phyloP scores from a whole-genome alignment of 2,797 vertebrate genomes.

The Eutrigla gurnardus region DNA sequence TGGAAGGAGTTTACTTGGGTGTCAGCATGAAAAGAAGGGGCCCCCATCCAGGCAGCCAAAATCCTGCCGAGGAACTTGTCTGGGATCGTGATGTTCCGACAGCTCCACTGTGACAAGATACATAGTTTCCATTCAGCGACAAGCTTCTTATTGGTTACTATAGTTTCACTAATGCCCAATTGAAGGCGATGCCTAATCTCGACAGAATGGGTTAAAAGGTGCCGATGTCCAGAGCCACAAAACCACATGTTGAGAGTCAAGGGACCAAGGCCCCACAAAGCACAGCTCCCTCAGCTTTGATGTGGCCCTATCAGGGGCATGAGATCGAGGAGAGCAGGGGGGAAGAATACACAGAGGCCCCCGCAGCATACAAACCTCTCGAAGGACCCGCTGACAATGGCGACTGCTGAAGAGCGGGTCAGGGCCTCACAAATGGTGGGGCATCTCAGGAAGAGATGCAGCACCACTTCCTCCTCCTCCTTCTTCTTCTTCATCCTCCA shows the following conservation, averaged over 20 bases:
- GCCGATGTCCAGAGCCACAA: conserved; percentile 95
- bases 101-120: conserved; percentile 99
- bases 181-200: conserved; percentile 97
- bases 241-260: conserved; percentile 99
- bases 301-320: conserved; percentile 88
- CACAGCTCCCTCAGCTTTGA: conserved; percentile 89
- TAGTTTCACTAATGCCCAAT: conserved; percentile 99
- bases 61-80: conserved; percentile 94
- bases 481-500: conserved; percentile 17
- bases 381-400: conserved; percentile 86
- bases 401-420: conserved; percentile 72
- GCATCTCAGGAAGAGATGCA: conserved; percentile 50
- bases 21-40: conserved; percentile 89
- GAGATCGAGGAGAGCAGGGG: conserved; percentile 84
- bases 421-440: conserved; percentile 71
- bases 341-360: conserved; percentile 83
- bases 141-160: conserved; percentile 99
- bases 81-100: conserved; percentile 90
- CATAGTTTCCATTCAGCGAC: conserved; percentile 99
- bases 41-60: conserved; percentile 89
- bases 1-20: conserved; percentile 88
- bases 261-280: conserved; percentile 93
- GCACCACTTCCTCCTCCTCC: conserved; percentile 40
- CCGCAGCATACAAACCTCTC: conserved; percentile 75
- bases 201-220: conserved; percentile 99